Evolutionary conservation across 2,113 vertebrate species (phyloP).

Genomic region (Neopipo cinnamomea): DNA sequence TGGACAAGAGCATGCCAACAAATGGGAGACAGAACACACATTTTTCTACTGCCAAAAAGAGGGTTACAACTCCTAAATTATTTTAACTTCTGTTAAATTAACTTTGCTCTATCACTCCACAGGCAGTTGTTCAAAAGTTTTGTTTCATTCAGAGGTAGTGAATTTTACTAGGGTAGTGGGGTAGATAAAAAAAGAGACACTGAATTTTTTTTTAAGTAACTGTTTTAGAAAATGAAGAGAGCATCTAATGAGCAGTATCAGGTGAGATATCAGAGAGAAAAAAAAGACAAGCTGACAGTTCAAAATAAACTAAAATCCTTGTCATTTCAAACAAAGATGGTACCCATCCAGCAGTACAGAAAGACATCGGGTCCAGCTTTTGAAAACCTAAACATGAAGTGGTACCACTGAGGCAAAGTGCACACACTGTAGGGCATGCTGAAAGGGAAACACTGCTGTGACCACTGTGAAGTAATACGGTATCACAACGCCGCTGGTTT

Average conservation of each 20-base stretch:
- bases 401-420: neutral
- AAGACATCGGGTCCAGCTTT: neutral
- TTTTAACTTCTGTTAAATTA: neutral
- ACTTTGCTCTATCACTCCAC: neutral
- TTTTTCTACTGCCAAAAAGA: conserved; percentile 2
- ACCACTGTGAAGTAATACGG: neutral
- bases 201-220: neutral
- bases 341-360: neutral
- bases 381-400: neutral
- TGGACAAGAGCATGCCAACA: conserved; percentile 61
- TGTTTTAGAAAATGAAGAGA: neutral
- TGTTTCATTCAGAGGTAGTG: neutral
- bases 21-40: conserved; percentile 57
- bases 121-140: neutral
- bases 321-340: neutral
- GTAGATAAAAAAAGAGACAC: neutral
- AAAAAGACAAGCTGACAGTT: neutral
- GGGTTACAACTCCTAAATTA: neutral
- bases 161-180: neutral
- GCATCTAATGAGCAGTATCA: neutral
- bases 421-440: neutral
- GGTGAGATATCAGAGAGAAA: neutral
- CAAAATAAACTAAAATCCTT: neutral
- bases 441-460: neutral
- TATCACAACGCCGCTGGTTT: neutral